Evolutionary conservation across 2,113 vertebrate species (phyloP), one percentile per base, ranked within the genome.

Genomic region (Oryzias celebensis): DNA sequence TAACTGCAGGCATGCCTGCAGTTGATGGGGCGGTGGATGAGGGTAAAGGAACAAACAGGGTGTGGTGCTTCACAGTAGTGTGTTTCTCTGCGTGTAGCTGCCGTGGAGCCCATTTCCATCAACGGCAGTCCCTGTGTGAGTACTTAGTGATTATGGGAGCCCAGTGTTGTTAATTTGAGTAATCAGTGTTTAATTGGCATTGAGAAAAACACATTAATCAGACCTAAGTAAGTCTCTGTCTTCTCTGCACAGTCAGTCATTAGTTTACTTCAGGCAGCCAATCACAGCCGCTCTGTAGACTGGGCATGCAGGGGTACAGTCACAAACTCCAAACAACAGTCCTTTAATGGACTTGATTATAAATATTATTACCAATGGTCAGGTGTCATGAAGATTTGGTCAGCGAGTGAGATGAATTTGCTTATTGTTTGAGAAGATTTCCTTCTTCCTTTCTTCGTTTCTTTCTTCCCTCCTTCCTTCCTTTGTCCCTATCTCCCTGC

Each of bases 171-270:
- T 88, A 79, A 87, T 87, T 90, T 87, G 85, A 87, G 78, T 87
- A 88, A 88, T 90, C 83, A 85, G 77, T 73, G 82, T 87, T 85
- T 86, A 88, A 88, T 88, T 87, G 82, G 75, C 86, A 82, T 81
- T 78, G 80, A 86, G 81, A 82, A 85, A 87, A 90, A 87, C 80
- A 85, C 87, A 87, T 85, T 87, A 82, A 88, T 88, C 85, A 88
- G 78, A 75, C 66, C 69, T 69, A 75, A 88, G 85, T 75, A 83
- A 85, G 80, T 84, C 77, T 84, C 74, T 58, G 41, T 78, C 65
- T 75, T 62, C 70, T 76, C 73, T 64, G 62, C 31, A 48, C 71
- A 78, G 67, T 65, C 71, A 67, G 79, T 86, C 73, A 87, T 86
- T 85, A 83, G 78, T 84, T 47, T 55, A 14, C 71, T 76, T 76